Evolutionary conservation across 2,888 invertebrate species (phyloP).

Genomic region (Mythimna vitellina): DNA sequence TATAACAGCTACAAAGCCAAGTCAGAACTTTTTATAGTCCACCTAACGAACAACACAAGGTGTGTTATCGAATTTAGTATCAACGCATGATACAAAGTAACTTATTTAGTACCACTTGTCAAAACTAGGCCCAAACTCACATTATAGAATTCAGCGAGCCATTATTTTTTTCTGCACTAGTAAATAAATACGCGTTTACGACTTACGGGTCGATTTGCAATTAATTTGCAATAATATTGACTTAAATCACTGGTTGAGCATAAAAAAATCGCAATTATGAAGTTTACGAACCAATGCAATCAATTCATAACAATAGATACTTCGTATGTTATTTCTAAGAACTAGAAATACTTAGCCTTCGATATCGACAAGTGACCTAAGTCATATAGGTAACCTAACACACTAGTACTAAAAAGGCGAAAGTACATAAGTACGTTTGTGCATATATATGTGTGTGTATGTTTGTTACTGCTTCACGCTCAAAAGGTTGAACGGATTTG

Average conservation of each 20-base stretch:
- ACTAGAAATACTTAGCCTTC: constrained; percentile 27
- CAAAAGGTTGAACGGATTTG: too few relatives aligned
- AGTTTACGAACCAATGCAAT: constrained; percentile 46
- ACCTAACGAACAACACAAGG: constrained; percentile 5
- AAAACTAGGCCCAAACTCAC: constrained; percentile 24
- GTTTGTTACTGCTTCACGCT: too few relatives aligned
- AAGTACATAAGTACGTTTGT: too few relatives aligned
- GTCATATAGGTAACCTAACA: too few relatives aligned
- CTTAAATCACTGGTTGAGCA: constrained; percentile 40
- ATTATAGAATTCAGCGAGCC: constrained; percentile 10
- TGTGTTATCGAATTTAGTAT: not conserved
- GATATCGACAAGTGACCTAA: constrained; percentile 14
- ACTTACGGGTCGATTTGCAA: constrained; percentile 49
- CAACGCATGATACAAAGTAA: constrained; percentile 5
- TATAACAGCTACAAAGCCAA: not conserved
- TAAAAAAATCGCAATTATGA: constrained; percentile 43
- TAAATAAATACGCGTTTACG: constrained; percentile 29
- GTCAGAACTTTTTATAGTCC: constrained; percentile 1
- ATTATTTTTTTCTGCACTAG: constrained; percentile 35
- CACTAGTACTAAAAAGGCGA: too few relatives aligned
- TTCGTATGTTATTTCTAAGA: constrained; percentile 33
- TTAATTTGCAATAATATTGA: constrained; percentile 58
- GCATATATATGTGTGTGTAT: too few relatives aligned
- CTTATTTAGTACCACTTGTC: constrained; percentile 4
- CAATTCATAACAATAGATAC: constrained; percentile 42